Conservation (phyloP, 2,888 invertebrate genomes). For the Dendrolimus pini region DNA sequence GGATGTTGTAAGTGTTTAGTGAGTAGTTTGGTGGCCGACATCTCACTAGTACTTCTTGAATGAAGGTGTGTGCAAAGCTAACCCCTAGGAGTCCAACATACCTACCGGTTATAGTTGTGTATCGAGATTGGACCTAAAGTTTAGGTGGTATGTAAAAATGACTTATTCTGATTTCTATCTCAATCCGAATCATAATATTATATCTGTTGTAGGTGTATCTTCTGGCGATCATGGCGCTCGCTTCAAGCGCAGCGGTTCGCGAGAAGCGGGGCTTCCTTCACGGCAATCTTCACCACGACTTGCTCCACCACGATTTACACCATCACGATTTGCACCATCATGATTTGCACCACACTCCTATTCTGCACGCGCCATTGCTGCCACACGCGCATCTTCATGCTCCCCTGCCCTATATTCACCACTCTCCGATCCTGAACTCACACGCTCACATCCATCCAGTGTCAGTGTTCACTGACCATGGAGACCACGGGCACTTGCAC, state of each 20-base stretch:
- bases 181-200: too few relatives aligned
- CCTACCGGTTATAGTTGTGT: too few relatives aligned
- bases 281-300: constrained; percentile 11
- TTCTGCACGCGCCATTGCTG: too few relatives aligned
- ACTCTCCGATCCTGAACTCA: constrained; percentile 14
- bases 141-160: too few relatives aligned
- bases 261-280: constrained; percentile 31
- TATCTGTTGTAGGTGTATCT: constrained; percentile 26
- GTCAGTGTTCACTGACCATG: constrained; percentile 4
- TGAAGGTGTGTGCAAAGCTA: too few relatives aligned
- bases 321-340: constrained; percentile 11
- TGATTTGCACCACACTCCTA: constrained; percentile 11
- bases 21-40: too few relatives aligned
- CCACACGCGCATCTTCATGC: constrained; percentile 7
- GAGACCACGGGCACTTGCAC: constrained; percentile 6
- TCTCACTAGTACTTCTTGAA: too few relatives aligned
- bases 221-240: constrained; percentile 34
- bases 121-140: too few relatives aligned
- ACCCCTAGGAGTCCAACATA: too few relatives aligned
- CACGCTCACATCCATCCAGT: constrained; percentile 9
- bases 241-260: constrained; percentile 42
- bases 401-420: constrained; percentile 4
- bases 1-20: too few relatives aligned
- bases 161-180: too few relatives aligned
- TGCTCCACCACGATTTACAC: constrained; percentile 10